Base-by-base conservation (phyloP, 2,113 vertebrate species). In the Zosterops borbonicus region DNA sequence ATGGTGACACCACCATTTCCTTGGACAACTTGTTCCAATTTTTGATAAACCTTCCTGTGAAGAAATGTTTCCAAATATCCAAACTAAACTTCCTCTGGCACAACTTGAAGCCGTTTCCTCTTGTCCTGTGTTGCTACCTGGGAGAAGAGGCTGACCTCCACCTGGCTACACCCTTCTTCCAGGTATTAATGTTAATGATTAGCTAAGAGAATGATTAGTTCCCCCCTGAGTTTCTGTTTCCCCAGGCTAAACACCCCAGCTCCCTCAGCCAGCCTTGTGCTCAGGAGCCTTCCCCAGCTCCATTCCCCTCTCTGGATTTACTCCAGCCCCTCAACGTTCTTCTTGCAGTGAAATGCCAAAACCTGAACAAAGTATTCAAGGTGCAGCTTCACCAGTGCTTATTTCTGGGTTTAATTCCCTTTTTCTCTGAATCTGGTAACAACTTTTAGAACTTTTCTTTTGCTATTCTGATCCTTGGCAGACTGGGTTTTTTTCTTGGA, bases 81-180 rank as follows among this genome's bases (percentile, higher is more conserved):
- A 35, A 47, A 31, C 29, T 41, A 55, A 55, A 62, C 11, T 17
- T 55, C n/a, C n/a, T n/a, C 24, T 55, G 47, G 14, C 0, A 0
- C 21, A 35, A 4, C 18, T 8, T 41, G 70, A 55, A 25, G 70
- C 25, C 5, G 1, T 55, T 76, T 55, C 25, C 25, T 41, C n/a
- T 47, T 31, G 17, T 27, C 2, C 46, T 60, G 9, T 35, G 4
- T 47, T 82, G 46, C 25, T 35, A 47, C 20, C 13, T 22, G 29
- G 24, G 13, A 60, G 29, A 21, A 53, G 19, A 53, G 16, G 8
- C 12, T 0, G 0, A 47, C 5, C 4, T 4, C 4, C 46, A 12
- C 17, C 14, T 10, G 20, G 39, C 21, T 31, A 17, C 20, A 15
- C 3, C 6, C 9, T 47, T 25, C 6, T 29, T 62, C 62, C n/a